A percentile compares a stretch with the other conserved stretches of the same genome.
These are phyloP conservation scores for Acridotheres tristis DNA, from an alignment of 2,797 vertebrate genomes.

Conservation along the genomic window DNA sequence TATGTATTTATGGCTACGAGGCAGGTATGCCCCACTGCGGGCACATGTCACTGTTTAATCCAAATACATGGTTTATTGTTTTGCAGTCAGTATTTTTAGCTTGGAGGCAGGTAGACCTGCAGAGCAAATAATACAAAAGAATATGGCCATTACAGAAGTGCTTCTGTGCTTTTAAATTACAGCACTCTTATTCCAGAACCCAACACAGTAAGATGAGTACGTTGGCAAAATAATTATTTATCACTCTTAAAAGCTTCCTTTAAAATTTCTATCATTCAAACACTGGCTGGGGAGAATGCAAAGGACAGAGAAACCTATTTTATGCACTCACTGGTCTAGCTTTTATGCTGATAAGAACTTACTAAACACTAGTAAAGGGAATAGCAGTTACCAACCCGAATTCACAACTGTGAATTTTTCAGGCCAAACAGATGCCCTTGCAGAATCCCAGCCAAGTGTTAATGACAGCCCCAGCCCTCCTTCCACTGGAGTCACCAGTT, in stretches of 20 bases:
- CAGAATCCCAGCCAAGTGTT: background rate
- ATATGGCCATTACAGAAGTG: background rate
- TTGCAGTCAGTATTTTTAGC: constrained; percentile 2
- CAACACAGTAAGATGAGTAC: constrained; percentile 2
- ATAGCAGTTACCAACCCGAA: background rate
- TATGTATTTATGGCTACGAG: background rate
- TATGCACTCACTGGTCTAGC: constrained; percentile 15
- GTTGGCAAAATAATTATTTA: constrained; percentile 63
- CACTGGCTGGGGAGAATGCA: constrained; percentile 36
- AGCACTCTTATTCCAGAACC: background rate
- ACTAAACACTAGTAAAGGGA: constrained; percentile 9
- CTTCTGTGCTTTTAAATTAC: background rate
- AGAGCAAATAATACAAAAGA: constrained; percentile 38
- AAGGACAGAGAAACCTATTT: constrained; percentile 35
- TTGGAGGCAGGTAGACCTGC: background rate
- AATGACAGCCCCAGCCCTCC: background rate
- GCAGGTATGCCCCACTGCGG: background rate
- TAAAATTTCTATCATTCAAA: constrained; percentile 34
- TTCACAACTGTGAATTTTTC: background rate
- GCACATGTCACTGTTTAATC: constrained; percentile 38
- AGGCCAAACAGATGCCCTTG: constrained; percentile 8
- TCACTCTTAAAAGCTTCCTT: constrained; percentile 63
- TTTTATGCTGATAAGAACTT: constrained; percentile 40
- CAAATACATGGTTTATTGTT: constrained; percentile 10
- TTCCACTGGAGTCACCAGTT: background rate